A percentile compares a stretch with the other conserved stretches of the same genome.
Conservation (phyloP, 2,113 vertebrate species). For the Microtus ochrogaster region DNA sequence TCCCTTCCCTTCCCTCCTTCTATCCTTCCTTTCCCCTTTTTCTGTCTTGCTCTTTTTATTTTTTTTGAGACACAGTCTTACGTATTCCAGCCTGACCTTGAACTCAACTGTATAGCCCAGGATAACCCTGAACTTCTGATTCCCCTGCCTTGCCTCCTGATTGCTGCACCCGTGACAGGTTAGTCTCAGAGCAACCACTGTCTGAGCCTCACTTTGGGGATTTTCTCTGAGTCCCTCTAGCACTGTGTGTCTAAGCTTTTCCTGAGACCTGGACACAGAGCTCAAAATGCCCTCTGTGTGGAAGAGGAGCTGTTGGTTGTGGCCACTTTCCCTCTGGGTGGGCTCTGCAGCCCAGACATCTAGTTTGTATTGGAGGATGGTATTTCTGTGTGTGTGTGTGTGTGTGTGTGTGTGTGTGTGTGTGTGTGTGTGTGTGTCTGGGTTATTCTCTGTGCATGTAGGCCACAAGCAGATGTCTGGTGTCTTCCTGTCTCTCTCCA, state of each 20-base stretch:
- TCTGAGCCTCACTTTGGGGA: background rate
- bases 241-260: background rate
- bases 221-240: background rate
- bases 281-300: background rate
- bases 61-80: background rate
- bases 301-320: background rate
- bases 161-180: background rate
- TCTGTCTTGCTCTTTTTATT: background rate
- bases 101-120: background rate
- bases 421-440: background rate
- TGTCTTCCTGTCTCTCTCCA: background rate
- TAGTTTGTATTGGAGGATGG: background rate
- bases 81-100: background rate
- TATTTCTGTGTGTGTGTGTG: background rate
- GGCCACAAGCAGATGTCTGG: background rate
- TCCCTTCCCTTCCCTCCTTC: fast-evolving
- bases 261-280: background rate
- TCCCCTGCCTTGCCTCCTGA: background rate
- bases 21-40: fast-evolving
- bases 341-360: background rate
- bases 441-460: background rate
- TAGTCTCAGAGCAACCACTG: background rate
- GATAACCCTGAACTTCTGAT: background rate
- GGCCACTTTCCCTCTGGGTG: background rate
- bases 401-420: background rate